phyloP scores from a whole-genome alignment of 2,113 vertebrate genomes.

The Tylochromis polylepis region DNA sequence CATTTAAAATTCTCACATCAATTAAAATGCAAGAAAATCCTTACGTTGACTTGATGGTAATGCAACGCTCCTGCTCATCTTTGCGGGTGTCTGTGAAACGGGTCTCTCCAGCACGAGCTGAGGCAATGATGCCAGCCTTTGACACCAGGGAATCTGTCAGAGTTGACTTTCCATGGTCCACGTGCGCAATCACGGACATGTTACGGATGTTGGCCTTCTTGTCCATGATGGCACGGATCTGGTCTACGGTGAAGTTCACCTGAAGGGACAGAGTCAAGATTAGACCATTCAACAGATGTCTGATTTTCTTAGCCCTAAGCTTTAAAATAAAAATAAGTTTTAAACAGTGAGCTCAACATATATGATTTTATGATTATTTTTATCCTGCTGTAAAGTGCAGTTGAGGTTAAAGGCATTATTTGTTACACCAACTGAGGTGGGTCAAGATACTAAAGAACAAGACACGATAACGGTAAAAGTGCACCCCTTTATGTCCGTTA shows the following conservation, averaged over 20 bases:
- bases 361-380: neutral
- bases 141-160: conserved; percentile 93
- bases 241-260: conserved; percentile 98
- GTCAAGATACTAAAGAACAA: neutral
- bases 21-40: conserved; percentile 5
- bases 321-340: neutral
- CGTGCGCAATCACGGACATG: conserved; percentile 97
- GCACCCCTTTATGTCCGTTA: neutral
- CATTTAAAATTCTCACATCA: neutral
- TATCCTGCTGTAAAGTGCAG: neutral
- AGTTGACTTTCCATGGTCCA: conserved; percentile 95
- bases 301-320: neutral
- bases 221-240: conserved; percentile 98
- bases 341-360: neutral
- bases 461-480: fast-evolving
- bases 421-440: neutral
- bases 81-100: conserved; percentile 94
- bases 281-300: neutral
- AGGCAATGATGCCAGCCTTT: conserved; percentile 96
- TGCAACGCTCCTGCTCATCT: conserved; percentile 95
- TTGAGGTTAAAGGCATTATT: neutral
- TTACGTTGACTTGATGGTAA: conserved; percentile 98
- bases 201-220: conserved; percentile 98
- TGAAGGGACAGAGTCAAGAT: neutral
- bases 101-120: conserved; percentile 87